These are phyloP conservation scores for Polypedilum vanderplanki DNA, from an alignment of 1,140 invertebrate genomes.

Conservation along the genomic window DNA sequence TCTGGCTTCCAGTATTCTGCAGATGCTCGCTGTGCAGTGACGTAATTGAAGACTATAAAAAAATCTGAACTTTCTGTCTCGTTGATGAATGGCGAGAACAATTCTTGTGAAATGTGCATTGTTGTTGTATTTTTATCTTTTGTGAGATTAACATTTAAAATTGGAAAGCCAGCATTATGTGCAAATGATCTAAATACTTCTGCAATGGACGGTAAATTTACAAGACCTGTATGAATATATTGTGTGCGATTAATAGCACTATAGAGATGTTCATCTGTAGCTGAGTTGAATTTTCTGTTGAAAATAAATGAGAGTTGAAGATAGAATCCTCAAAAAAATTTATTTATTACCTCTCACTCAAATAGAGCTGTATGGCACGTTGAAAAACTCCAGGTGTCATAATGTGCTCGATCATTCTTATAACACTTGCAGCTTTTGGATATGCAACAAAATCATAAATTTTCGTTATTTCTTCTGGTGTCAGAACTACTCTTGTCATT, in stretches of 20 bases:
- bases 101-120: background rate
- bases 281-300: background rate
- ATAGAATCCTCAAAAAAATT: conserved; percentile 28
- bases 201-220: background rate
- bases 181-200: background rate
- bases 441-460: conserved; percentile 24
- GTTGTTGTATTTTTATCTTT: background rate
- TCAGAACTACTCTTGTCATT: background rate
- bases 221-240: background rate
- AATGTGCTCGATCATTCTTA: conserved; percentile 66
- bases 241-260: background rate
- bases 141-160: background rate
- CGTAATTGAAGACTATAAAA: background rate
- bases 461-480: background rate
- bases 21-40: background rate
- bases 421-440: conserved; percentile 53
- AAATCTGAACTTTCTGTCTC: background rate
- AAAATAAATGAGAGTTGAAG: background rate
- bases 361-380: conserved; percentile 52
- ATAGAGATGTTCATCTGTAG: background rate
- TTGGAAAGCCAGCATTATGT: background rate
- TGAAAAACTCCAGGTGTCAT: conserved; percentile 57
- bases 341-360: conserved; percentile 47
- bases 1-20: background rate
- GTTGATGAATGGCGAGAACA: background rate